Conservation (phyloP, 2,113 vertebrate genomes). For the Hippocampus barbouri region DNA sequence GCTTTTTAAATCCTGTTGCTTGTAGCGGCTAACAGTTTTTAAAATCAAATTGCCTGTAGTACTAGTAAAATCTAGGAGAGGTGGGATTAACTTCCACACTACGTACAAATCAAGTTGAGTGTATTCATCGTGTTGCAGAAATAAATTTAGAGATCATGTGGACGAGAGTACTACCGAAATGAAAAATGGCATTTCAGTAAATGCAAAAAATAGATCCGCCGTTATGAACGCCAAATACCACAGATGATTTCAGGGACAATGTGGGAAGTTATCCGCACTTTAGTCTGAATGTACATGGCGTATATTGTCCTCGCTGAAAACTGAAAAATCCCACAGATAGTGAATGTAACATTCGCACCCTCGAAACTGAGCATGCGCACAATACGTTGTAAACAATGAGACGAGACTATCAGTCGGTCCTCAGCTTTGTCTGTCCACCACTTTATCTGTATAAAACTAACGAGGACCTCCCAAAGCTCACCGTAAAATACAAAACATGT, state of each 20-base stretch:
- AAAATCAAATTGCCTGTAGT: too few relatives aligned
- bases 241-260: neutral
- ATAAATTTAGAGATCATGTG: neutral
- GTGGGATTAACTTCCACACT: too few relatives aligned
- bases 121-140: neutral
- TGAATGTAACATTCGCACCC: slow-evolving; percentile 55
- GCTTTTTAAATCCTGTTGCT: neutral
- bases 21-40: neutral
- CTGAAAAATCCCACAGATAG: slow-evolving; percentile 18
- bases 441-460: slow-evolving; percentile 49
- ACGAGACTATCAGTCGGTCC: slow-evolving; percentile 65
- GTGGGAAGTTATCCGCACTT: neutral
- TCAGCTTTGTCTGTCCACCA: slow-evolving; percentile 66
- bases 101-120: too few relatives aligned
- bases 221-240: neutral
- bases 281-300: neutral
- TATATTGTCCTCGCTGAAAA: neutral
- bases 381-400: slow-evolving; percentile 76
- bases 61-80: too few relatives aligned
- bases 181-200: neutral
- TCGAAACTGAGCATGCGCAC: slow-evolving; percentile 67
- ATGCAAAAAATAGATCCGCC: neutral
- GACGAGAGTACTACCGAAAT: neutral
- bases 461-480: slow-evolving; percentile 1
- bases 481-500: slow-evolving; percentile 42